Conservation (phyloP, 2,888 invertebrate species). For the Platycnemis pennipes region DNA sequence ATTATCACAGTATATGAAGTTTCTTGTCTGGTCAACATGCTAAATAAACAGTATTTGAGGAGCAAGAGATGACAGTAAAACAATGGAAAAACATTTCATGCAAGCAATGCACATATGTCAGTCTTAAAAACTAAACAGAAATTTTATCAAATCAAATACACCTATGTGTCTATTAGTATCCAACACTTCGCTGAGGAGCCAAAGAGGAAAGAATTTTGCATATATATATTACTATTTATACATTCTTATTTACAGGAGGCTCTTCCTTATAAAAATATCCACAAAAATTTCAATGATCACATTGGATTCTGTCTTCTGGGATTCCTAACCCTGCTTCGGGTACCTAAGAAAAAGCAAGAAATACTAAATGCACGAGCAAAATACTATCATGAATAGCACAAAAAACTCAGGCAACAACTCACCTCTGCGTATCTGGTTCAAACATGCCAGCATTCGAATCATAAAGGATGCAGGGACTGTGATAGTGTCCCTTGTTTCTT, state of each 20-base stretch:
- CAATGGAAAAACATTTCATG: background rate
- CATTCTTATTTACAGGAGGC: conserved; percentile 39
- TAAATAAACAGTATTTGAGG: background rate
- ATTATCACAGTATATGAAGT: conserved; percentile 58
- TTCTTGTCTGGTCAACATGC: conserved; percentile 20
- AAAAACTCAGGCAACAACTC: conserved; percentile 25
- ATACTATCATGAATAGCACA: background rate
- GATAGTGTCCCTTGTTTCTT: conserved; percentile 92
- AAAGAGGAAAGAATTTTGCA: background rate
- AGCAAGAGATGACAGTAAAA: background rate
- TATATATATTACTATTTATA: conserved; percentile 12
- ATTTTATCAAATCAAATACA: background rate
- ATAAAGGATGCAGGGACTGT: conserved; percentile 93
- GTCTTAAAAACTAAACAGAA: conserved; percentile 48
- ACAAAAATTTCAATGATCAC: conserved; percentile 28
- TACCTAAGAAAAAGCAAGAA: conserved; percentile 35
- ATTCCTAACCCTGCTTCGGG: conserved; percentile 58
- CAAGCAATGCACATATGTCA: conserved; percentile 29
- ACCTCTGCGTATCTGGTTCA: conserved; percentile 84
- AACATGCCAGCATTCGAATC: conserved; percentile 87
- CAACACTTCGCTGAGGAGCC: background rate
- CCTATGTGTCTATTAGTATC: background rate
- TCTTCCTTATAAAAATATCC: conserved; percentile 54
- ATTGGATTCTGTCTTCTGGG: conserved; percentile 66
- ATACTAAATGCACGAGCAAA: background rate